Conservation (phyloP, 2,113 vertebrate genomes). For the Amblyopsis rosae region DNA sequence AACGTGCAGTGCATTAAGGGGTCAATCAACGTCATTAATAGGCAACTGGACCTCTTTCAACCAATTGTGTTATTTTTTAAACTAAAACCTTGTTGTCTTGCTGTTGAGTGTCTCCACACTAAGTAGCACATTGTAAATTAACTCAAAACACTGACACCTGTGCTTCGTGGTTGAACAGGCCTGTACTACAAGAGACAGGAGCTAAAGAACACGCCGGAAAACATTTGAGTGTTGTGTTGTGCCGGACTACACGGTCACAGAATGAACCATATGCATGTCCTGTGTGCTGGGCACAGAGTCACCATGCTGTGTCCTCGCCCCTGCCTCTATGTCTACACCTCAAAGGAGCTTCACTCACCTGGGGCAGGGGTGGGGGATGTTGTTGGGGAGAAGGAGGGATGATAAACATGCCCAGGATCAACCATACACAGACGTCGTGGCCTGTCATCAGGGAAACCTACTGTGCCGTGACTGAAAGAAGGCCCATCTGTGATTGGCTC, state of each 20-base stretch:
- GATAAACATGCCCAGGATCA: constrained; percentile 49
- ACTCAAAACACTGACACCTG: not conserved
- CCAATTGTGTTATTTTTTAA: no score
- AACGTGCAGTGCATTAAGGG: no score
- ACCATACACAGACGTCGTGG: constrained; percentile 52
- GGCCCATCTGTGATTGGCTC: constrained; percentile 70
- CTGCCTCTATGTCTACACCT: constrained; percentile 49
- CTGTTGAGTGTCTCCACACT: no score
- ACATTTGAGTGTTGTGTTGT: constrained; percentile 69
- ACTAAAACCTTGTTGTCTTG: no score
- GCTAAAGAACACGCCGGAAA: constrained; percentile 38
- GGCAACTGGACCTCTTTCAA: no score
- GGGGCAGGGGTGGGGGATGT: not conserved
- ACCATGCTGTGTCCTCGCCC: constrained; percentile 53
- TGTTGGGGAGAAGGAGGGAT: constrained; percentile 18
- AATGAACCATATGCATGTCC: constrained; percentile 63
- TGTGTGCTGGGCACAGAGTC: constrained; percentile 40
- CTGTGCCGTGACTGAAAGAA: constrained; percentile 69
- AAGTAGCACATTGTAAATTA: no score
- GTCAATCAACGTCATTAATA: no score
- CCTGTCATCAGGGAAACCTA: constrained; percentile 67
- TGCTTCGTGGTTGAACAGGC: constrained; percentile 52
- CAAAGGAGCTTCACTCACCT: constrained; percentile 40
- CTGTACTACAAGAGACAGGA: constrained; percentile 51
- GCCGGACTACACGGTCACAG: constrained; percentile 48